Percentiles rank a stretch among this genome's conserved stretches.
phyloP scores from a whole-genome alignment of 1,140 invertebrate genomes.

The Bombus consobrinus region DNA sequence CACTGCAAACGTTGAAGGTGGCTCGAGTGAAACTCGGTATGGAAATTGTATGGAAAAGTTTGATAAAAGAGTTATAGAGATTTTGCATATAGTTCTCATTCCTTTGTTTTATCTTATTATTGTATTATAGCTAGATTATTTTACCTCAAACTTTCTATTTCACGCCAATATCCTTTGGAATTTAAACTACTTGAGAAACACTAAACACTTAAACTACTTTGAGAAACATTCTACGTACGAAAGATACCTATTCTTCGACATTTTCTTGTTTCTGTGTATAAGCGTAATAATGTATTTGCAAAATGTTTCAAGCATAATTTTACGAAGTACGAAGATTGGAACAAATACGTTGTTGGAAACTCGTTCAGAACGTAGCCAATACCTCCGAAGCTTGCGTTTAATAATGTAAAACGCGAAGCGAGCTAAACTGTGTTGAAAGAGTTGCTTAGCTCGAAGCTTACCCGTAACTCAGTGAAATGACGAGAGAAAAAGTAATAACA shows the following conservation, averaged over 20 bases:
- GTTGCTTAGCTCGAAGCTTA: not conserved
- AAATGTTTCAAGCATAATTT: not conserved
- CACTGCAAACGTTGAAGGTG: not conserved
- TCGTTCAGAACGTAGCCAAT: not conserved
- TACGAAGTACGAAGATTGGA: not conserved
- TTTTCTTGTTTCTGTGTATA: too few relatives aligned
- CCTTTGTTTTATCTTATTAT: not conserved
- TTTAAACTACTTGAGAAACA: too few relatives aligned
- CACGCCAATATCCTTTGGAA: too few relatives aligned
- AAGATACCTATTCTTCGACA: too few relatives aligned
- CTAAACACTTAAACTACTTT: too few relatives aligned
- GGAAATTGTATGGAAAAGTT: not conserved
- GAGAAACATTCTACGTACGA: too few relatives aligned
- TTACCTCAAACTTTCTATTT: too few relatives aligned
- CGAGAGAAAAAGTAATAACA: not conserved
- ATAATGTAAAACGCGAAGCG: not conserved
- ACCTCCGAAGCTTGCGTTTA: not conserved
- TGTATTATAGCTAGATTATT: not conserved
- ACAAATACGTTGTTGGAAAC: not conserved
- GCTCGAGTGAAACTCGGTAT: not conserved
- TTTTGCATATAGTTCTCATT: not conserved
- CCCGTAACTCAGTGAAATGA: not conserved
- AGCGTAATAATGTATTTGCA: not conserved
- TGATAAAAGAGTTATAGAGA: not conserved
- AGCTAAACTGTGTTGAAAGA: not conserved